Conservation (phyloP, 1,140 invertebrate species). For the Mycetomoellerius zeteki region DNA sequence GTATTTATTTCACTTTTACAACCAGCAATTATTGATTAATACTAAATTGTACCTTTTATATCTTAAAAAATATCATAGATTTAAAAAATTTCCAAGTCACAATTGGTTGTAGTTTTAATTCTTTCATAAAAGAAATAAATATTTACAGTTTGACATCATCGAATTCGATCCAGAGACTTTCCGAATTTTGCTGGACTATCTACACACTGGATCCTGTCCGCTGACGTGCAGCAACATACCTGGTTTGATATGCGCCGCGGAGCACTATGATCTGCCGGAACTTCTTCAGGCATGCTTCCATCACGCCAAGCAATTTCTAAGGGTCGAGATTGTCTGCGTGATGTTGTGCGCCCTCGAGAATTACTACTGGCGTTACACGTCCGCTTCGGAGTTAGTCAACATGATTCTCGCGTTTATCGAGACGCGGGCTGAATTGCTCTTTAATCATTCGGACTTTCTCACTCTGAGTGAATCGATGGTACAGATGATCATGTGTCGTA, state of each 20-base stretch:
- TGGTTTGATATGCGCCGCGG: conserved; percentile 96
- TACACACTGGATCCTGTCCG: conserved; percentile 97
- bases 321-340: conserved; percentile 96
- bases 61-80: background rate
- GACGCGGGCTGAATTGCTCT: conserved; percentile 93
- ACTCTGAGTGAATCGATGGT: conserved; percentile 97
- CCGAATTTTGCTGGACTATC: conserved; percentile 95
- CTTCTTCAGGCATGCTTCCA: conserved; percentile 97
- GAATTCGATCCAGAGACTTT: conserved; percentile 98
- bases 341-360: conserved; percentile 97
- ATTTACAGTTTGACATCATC: conserved; percentile 94
- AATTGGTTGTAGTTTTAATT: conserved; percentile 75
- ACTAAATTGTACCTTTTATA: background rate
- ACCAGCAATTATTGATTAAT: background rate
- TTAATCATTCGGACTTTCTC: conserved; percentile 94
- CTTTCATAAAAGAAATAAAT: background rate
- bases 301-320: conserved; percentile 96
- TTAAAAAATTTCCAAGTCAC: background rate
- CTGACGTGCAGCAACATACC: conserved; percentile 97
- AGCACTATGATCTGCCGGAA: conserved; percentile 97
- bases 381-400: conserved; percentile 96
- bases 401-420: conserved; percentile 97
- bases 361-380: conserved; percentile 98
- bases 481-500: conserved; percentile 96
- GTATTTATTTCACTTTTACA: background rate